Evolutionary conservation across 2,113 vertebrate species (phyloP), one percentile per base, ranked within the genome.

Genomic region (Chaetura pelagica): DNA sequence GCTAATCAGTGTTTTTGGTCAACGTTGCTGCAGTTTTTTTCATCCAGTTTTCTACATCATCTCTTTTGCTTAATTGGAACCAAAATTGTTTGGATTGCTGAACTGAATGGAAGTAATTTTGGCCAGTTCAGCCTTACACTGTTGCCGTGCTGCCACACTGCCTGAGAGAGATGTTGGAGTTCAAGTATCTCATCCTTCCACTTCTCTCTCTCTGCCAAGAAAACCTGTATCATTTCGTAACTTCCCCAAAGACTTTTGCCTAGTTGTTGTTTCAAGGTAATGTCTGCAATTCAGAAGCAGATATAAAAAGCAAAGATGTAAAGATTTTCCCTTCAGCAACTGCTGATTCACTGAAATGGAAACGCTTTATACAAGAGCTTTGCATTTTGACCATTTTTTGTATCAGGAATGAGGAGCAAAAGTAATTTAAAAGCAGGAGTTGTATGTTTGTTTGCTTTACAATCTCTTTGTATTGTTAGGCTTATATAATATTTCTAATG

Each of bases 351-450:
- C 81, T 94, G 83, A 62, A 94, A 96, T 92, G 57, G 76, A 95
- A 81, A 84, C 78, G 16, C 78, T 78, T 95, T 93, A 74, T 84
- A 84, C 80, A 81, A 55, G 44, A 87, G 61, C 34, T 20, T n/a
- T 48, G 5, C 17, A 2, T 48, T 87, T 87, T 49, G 64, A 59
- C 73, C 64, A 44, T 84, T 92, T 69, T 81, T 92, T 75, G 42
- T 91, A 57, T 84, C 84, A 84, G 84, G n/a, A 78, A 58, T 0
- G 0, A 92, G 77, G 9, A 86, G 42, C 29, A 77, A 59, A 93
- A 80, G 55, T 59, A 90, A 93, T 92, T 92, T 90, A 59, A 92
- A 88, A 92, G 16, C 59, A 92, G 76, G 63, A 62, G 72, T 32
- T 51, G 11, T 34, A 10, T 58, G 16, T 23, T 83, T 84, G 42